Percentiles rank a stretch among this genome's conserved stretches.
Evolutionary conservation across 2,888 invertebrate species (phyloP).

Genomic region (Ophion ellenae): DNA sequence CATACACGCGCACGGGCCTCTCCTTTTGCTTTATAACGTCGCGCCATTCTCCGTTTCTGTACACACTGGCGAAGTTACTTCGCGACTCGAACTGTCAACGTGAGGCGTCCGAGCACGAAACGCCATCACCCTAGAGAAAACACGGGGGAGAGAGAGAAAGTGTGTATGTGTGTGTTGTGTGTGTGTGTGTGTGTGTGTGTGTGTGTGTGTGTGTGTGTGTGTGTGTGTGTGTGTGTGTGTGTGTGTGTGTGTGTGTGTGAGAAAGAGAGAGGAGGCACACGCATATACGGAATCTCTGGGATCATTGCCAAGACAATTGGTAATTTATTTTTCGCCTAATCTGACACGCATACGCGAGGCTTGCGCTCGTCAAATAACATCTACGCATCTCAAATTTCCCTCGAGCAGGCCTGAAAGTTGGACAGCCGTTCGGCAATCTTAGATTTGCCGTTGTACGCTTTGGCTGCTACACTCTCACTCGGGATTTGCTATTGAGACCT

Average conservation of each 20-base stretch:
- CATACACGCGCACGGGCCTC: background rate
- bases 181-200: too few species aligned
- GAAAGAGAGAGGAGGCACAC: constrained; percentile 14
- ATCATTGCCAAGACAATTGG: constrained; percentile 77
- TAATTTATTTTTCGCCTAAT: constrained; percentile 75
- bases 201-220: too few species aligned
- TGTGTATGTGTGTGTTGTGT: too few species aligned
- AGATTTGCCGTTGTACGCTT: background rate
- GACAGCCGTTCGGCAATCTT: constrained; percentile 11
- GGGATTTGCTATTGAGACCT: too few species aligned
- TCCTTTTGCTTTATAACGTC: constrained; percentile 50
- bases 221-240: too few species aligned
- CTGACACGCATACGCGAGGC: constrained; percentile 60
- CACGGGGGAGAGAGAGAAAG: constrained; percentile 10
- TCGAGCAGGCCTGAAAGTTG: constrained; percentile 27
- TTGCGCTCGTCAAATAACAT: constrained; percentile 57
- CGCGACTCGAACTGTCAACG: constrained; percentile 50
- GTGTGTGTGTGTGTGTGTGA: background rate
- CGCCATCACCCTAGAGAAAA: constrained; percentile 22
- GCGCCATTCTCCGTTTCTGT: constrained; percentile 19
- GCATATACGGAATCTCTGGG: constrained; percentile 66
- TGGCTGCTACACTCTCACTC: background rate
- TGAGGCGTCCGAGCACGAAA: constrained; percentile 45
- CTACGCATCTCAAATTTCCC: constrained; percentile 49
- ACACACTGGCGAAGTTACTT: constrained; percentile 34